Evolutionary conservation across 2,113 vertebrate genomes (phyloP).

Genomic region (Eptesicus fuscus): DNA sequence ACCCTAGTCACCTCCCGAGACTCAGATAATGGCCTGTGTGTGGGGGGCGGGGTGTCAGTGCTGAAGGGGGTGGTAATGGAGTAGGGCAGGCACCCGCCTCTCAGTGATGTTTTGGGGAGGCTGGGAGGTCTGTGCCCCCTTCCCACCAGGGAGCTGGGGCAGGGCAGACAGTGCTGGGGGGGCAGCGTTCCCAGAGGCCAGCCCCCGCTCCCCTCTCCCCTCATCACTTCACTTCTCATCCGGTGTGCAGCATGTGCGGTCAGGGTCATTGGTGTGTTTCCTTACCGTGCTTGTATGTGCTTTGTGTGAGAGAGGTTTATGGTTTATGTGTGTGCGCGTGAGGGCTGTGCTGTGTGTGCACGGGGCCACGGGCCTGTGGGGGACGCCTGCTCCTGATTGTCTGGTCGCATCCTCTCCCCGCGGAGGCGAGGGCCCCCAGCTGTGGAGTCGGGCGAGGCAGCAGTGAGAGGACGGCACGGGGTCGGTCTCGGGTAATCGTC

Average conservation of each 20-base stretch:
- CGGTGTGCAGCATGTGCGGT: not conserved
- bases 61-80: not conserved
- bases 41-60: not conserved
- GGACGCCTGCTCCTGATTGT: not conserved
- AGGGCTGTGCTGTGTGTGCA: not conserved
- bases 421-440: not conserved
- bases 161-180: not conserved
- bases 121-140: not conserved
- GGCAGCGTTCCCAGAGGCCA: not conserved
- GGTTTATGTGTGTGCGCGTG: not conserved
- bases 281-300: slow-evolving; percentile 48
- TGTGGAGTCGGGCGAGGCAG: not conserved
- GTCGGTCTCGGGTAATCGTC: slow-evolving; percentile 33
- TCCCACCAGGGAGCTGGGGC: not conserved
- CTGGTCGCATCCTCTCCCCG: not conserved
- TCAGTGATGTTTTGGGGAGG: not conserved
- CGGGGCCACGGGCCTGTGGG: no score
- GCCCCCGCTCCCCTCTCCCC: not conserved
- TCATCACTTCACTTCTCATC: not conserved
- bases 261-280: slow-evolving; percentile 34
- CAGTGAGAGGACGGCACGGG: not conserved
- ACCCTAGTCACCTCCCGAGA: not conserved
- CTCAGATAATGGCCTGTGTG: not conserved
- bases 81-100: not conserved
- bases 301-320: slow-evolving; percentile 33